phyloP scores from a whole-genome alignment of 2,113 vertebrate species.

The Neomonachus schauinslandi region DNA sequence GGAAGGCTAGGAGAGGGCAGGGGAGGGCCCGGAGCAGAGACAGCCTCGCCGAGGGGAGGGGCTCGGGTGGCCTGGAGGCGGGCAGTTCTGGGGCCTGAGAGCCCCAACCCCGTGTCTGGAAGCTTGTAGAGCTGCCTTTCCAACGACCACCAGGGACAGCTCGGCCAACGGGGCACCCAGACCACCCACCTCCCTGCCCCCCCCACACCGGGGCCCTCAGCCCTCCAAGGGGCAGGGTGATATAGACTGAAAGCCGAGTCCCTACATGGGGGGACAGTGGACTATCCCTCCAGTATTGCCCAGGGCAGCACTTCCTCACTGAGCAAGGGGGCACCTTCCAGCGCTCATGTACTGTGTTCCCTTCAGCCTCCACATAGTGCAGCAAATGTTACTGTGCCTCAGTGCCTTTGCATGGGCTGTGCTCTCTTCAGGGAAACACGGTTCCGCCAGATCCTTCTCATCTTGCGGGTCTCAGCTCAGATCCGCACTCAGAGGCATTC shows the following conservation, averaged over 20 bases:
- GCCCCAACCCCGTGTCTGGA: background rate
- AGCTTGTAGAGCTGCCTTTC: background rate
- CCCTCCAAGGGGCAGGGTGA: background rate
- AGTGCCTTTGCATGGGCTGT: background rate
- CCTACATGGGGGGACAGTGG: background rate
- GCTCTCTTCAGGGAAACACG: background rate
- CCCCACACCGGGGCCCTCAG: too few relatives aligned
- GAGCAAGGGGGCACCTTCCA: background rate
- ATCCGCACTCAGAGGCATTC: background rate
- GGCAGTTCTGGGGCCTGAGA: background rate
- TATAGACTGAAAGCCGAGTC: background rate
- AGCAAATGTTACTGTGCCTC: background rate
- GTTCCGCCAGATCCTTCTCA: background rate
- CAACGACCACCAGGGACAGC: too few relatives aligned
- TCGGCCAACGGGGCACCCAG: background rate
- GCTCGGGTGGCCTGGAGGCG: background rate
- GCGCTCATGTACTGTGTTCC: background rate
- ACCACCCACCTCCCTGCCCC: background rate
- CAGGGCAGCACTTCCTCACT: background rate
- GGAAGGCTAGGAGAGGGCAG: background rate
- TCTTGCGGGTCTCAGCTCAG: background rate
- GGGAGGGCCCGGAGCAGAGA: background rate
- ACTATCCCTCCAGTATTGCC: background rate
- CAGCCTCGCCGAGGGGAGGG: background rate
- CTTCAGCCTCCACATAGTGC: too few relatives aligned